A percentile compares a stretch with the other conserved stretches of the same genome.
Evolutionary conservation across 2,113 vertebrate species (phyloP).

Genomic region (Elaphurus davidianus): DNA sequence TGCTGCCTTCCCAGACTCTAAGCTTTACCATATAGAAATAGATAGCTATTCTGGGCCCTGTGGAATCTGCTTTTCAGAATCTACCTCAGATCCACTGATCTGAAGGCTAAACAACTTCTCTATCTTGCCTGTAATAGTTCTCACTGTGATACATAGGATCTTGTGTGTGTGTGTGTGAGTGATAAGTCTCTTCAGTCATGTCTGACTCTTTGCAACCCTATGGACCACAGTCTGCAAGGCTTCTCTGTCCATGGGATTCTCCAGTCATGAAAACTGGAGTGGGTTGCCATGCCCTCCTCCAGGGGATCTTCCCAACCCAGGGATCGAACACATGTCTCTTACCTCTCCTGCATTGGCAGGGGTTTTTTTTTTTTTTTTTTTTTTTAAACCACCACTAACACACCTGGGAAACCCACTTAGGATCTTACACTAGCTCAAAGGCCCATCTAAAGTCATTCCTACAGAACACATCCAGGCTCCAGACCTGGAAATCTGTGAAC

Average conservation of each 20-base stretch:
- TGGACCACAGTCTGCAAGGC: neutral
- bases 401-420: neutral
- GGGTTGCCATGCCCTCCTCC: neutral
- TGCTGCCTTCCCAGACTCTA: neutral
- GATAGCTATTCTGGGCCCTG: neutral
- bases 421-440: neutral
- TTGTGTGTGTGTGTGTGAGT: neutral
- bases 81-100: neutral
- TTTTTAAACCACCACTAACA: neutral
- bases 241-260: neutral
- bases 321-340: neutral
- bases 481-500: neutral
- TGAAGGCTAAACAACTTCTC: neutral
- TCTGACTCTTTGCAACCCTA: neutral
- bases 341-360: neutral
- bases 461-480: neutral
- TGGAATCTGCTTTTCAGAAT: neutral
- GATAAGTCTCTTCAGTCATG: neutral
- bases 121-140: neutral
- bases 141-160: neutral
- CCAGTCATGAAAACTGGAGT: neutral
- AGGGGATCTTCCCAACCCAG: neutral
- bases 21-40: neutral
- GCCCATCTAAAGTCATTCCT: neutral
- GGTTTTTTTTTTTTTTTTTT: accelerated